Evolutionary conservation across 92 coral and sea anemone species (phyloP).

Genomic region (Umimayanthus chanpuru): DNA sequence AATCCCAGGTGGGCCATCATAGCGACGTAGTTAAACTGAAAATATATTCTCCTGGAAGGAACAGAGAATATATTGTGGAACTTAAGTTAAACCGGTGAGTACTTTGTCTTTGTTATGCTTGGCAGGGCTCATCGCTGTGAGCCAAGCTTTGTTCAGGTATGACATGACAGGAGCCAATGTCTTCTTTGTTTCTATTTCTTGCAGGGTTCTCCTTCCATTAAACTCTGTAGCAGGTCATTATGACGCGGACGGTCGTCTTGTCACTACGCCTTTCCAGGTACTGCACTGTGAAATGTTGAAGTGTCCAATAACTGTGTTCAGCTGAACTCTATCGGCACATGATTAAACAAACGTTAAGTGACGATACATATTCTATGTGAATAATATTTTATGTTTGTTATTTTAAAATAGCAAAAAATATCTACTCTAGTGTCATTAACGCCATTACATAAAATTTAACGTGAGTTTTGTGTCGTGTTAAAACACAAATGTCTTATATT

Average conservation of each 20-base stretch:
- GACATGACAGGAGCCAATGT: neutral
- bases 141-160: neutral
- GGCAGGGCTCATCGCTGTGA: neutral
- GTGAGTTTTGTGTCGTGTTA: neutral
- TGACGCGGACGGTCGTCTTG: neutral
- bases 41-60: constrained; percentile 24
- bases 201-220: constrained; percentile 23
- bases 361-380: too few species aligned
- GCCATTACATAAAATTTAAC: too few species aligned
- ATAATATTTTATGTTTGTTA: too few species aligned
- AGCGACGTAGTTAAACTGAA: constrained; percentile 8
- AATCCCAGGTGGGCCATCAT: constrained; percentile 28
- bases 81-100: constrained; percentile 35
- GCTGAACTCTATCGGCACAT: neutral
- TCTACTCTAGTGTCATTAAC: neutral
- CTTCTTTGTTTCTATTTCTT: neutral
- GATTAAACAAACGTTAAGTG: neutral
- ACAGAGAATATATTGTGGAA: constrained; percentile 8
- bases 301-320: neutral
- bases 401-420: too few species aligned
- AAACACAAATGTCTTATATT: neutral
- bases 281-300: neutral
- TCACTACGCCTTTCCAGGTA: constrained; percentile 32
- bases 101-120: neutral
- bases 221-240: constrained; percentile 1